Conservation (phyloP, 2,797 vertebrate species). For the Helostoma temminkii region DNA sequence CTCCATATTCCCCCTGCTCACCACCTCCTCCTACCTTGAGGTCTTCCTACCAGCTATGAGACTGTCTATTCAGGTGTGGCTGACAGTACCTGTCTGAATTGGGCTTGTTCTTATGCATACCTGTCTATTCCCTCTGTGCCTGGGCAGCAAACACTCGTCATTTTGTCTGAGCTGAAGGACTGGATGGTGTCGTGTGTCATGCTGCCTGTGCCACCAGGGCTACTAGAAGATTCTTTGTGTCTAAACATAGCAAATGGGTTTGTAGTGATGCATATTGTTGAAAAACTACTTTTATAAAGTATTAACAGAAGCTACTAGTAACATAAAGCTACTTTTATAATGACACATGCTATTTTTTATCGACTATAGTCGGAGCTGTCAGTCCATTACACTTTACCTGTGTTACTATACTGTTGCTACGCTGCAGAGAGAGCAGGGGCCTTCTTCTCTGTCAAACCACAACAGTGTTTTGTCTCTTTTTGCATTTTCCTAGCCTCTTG, state of each 20-base stretch:
- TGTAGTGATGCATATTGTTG: not conserved
- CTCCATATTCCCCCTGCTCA: constrained; percentile 49
- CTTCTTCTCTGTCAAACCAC: too few relatives aligned
- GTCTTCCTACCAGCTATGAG: constrained; percentile 69
- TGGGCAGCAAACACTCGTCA: constrained; percentile 31
- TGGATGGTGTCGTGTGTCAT: not conserved
- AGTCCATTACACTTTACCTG: not conserved
- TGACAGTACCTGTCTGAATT: constrained; percentile 70
- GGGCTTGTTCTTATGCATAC: constrained; percentile 34
- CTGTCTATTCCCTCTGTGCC: constrained; percentile 22
- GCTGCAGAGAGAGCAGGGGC: too few relatives aligned
- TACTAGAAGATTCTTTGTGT: constrained; percentile 2
- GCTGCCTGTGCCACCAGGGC: not conserved
- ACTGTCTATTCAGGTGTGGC: constrained; percentile 80
- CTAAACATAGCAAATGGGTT: constrained; percentile 2
- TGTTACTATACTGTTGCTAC: too few relatives aligned
- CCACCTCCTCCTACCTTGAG: constrained; percentile 59
- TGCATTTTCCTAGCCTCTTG: not conserved
- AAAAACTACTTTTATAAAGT: too few relatives aligned
- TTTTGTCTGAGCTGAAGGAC: constrained; percentile 18
- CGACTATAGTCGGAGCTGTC: too few relatives aligned
- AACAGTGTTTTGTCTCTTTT: too few relatives aligned
- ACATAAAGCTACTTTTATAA: not conserved
- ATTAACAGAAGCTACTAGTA: too few relatives aligned
- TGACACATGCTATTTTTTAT: not conserved